Evolutionary conservation across 2,113 vertebrate species (phyloP).

Genomic region (Parotia lawesii): DNA sequence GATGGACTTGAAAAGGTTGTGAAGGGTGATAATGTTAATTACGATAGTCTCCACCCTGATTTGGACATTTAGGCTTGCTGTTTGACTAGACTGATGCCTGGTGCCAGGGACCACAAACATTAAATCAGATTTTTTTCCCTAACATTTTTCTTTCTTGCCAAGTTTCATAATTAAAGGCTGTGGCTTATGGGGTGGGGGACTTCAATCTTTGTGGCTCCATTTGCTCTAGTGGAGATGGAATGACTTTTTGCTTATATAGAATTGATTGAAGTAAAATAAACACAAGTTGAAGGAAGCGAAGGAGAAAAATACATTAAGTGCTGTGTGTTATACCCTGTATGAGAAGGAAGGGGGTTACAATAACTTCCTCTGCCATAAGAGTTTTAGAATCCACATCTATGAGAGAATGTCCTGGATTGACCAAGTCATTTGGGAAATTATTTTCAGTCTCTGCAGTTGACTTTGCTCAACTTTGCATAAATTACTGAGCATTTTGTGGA

Average conservation of each 20-base stretch:
- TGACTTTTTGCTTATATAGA: not conserved
- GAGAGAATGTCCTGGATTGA: not conserved
- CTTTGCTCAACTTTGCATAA: not conserved
- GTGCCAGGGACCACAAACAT: not conserved
- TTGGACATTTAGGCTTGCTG: not conserved
- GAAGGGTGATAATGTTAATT: not conserved
- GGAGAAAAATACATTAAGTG: not conserved
- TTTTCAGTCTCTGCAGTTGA: not conserved
- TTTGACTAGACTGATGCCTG: not conserved
- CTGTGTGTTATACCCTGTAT: not conserved
- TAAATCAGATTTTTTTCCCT: not conserved
- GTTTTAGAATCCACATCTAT: not conserved
- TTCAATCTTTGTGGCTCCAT: not conserved
- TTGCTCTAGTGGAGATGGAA: not conserved
- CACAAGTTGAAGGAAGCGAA: not conserved
- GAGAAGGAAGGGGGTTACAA: not conserved
- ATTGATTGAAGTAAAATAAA: not conserved
- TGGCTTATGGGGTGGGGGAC: not conserved
- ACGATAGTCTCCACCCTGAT: not conserved
- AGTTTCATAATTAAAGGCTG: not conserved
- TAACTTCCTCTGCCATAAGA: not conserved
- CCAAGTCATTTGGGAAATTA: not conserved
- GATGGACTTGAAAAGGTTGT: not conserved
- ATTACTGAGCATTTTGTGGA: not conserved
- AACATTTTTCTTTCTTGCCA: not conserved